Evolutionary conservation across 1,140 invertebrate species (phyloP).

Genomic region (Aporrectodea caliginosa): DNA sequence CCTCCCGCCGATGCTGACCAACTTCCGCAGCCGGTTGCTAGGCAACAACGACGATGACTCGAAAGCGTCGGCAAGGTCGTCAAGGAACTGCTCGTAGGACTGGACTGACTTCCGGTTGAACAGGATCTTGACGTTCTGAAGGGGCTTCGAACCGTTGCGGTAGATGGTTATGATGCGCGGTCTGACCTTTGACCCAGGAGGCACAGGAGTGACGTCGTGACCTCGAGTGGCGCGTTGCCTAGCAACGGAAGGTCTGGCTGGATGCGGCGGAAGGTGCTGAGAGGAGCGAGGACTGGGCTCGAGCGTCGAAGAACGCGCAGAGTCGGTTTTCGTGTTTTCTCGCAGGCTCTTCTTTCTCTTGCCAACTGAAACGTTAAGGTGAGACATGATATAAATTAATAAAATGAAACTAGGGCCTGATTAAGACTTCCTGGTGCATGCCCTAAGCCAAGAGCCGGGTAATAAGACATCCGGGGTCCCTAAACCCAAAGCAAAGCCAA

Average conservation of each 20-base stretch:
- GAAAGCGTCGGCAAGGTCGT: slow-evolving; percentile 54
- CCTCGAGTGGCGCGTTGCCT: background rate
- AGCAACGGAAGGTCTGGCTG: background rate
- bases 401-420: no score
- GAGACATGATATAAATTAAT: no score
- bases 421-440: no score
- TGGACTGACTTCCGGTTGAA: slow-evolving; percentile 52
- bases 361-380: background rate
- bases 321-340: background rate
- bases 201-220: background rate
- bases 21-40: slow-evolving; percentile 45
- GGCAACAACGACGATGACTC: slow-evolving; percentile 34
- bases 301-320: background rate
- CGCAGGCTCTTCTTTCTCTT: background rate
- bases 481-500: no score
- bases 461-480: no score
- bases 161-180: slow-evolving; percentile 54
- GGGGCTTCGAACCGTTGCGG: slow-evolving; percentile 44
- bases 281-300: background rate
- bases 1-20: slow-evolving; percentile 46
- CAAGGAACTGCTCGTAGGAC: slow-evolving; percentile 54
- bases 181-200: slow-evolving; percentile 35
- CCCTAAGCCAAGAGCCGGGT: no score
- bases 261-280: background rate
- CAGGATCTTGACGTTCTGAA: slow-evolving; percentile 52